Conservation (phyloP, 2,888 invertebrate species). For the Orthosia incerta region DNA sequence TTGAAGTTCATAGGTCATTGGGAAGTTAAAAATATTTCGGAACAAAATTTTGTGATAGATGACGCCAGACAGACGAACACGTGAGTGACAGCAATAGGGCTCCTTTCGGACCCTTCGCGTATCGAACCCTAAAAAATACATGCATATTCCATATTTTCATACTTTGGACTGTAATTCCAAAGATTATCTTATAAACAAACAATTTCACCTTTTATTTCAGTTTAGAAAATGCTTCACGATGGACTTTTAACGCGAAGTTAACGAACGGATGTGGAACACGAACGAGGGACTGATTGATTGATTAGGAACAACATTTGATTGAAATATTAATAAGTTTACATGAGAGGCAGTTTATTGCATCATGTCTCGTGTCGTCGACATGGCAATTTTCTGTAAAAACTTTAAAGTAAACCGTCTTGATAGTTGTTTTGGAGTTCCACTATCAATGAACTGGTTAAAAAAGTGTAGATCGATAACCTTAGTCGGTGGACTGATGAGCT, state of each 20-base stretch:
- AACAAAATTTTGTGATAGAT: too few relatives aligned
- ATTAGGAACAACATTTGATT: constrained; percentile 59
- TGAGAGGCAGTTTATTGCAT: constrained; percentile 28
- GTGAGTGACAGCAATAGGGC: too few relatives aligned
- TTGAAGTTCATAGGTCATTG: too few relatives aligned
- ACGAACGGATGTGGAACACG: constrained; percentile 50
- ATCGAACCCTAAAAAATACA: too few relatives aligned
- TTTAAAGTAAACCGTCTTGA: constrained; percentile 14
- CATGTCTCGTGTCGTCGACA: constrained; percentile 3
- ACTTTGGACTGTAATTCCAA: background rate
- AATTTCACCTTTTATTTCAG: background rate
- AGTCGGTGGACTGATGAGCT: background rate
- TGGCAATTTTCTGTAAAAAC: constrained; percentile 21
- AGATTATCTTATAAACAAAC: background rate
- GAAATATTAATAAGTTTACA: constrained; percentile 53
- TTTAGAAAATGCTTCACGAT: constrained; percentile 35
- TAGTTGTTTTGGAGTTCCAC: constrained; percentile 5
- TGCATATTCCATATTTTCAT: background rate
- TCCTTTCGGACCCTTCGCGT: too few relatives aligned
- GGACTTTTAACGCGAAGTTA: constrained; percentile 59
- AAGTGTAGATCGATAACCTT: constrained; percentile 9
- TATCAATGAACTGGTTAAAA: constrained; percentile 23
- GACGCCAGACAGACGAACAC: too few relatives aligned
- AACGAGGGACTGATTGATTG: constrained; percentile 54
- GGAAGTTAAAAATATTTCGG: too few relatives aligned